Percentiles rank a stretch among this genome's conserved stretches.
phyloP scores from a whole-genome alignment of 2,797 vertebrate genomes.

The Sciurus vulgaris region DNA sequence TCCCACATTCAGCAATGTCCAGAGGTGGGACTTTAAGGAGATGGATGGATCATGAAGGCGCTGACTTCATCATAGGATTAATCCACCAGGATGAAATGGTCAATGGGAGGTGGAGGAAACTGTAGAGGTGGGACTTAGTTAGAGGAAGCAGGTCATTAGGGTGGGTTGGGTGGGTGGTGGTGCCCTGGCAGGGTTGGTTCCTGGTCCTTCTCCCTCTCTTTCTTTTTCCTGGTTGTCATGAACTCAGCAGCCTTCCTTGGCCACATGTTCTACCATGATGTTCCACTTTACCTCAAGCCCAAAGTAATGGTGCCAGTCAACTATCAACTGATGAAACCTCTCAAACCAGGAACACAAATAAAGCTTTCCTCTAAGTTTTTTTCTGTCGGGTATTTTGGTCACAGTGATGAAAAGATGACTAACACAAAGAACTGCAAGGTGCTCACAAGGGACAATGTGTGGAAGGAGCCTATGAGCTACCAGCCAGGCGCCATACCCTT shows the following conservation, averaged over 20 bases:
- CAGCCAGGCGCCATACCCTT: background rate
- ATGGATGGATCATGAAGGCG: too few species aligned
- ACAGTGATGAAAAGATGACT: background rate
- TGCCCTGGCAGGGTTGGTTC: too few species aligned
- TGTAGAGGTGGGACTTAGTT: too few species aligned
- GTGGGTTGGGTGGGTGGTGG: too few species aligned
- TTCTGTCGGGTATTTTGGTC: background rate
- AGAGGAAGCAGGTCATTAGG: background rate
- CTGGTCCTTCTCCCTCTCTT: background rate
- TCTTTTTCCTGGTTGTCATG: background rate
- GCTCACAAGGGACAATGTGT: background rate
- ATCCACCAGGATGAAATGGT: too few species aligned
- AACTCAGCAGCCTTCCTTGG: background rate
- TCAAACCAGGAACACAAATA: background rate
- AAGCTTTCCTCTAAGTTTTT: background rate
- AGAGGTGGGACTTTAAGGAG: too few species aligned
- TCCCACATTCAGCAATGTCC: too few species aligned
- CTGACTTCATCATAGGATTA: too few species aligned
- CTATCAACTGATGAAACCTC: background rate
- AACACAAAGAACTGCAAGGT: background rate
- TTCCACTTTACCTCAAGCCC: background rate
- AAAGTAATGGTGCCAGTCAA: background rate
- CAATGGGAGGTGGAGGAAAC: too few species aligned
- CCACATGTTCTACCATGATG: background rate
- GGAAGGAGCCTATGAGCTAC: background rate